These are phyloP conservation scores for Prunella fulvescens DNA, from an alignment of 2,113 vertebrate species.

Conservation along the genomic window DNA sequence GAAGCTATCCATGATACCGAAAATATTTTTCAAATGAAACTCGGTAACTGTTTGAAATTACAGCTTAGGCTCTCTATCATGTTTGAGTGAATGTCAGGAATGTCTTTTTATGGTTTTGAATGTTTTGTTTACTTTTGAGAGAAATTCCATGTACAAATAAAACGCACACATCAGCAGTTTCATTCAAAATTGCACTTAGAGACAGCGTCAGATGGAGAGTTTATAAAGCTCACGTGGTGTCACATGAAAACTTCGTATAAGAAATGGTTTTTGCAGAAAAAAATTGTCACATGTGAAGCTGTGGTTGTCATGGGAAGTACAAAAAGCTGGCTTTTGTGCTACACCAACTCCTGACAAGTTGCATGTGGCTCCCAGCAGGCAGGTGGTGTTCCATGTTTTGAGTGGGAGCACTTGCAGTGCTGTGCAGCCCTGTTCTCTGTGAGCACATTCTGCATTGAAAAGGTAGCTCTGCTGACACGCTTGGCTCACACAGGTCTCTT, in stretches of 20 bases:
- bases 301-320: not conserved
- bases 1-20: not conserved
- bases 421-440: not conserved
- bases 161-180: not conserved
- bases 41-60: not conserved
- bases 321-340: not conserved
- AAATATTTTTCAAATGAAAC: not conserved
- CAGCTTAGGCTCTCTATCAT: not conserved
- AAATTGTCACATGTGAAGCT: not conserved
- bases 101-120: slow-evolving; percentile 1
- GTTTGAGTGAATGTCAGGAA: not conserved
- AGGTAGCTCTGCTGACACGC: not conserved
- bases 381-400: not conserved
- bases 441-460: not conserved
- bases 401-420: not conserved
- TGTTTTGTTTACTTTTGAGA: slow-evolving; percentile 8
- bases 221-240: not conserved
- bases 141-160: not conserved
- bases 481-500: not conserved
- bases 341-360: not conserved
- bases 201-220: not conserved
- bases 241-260: not conserved
- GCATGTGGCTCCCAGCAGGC: not conserved
- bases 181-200: not conserved
- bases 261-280: not conserved